Evolutionary conservation across 2,113 vertebrate genomes (phyloP), one percentile per base, ranked within the genome.

Genomic region (Stigmatopora nigra): DNA sequence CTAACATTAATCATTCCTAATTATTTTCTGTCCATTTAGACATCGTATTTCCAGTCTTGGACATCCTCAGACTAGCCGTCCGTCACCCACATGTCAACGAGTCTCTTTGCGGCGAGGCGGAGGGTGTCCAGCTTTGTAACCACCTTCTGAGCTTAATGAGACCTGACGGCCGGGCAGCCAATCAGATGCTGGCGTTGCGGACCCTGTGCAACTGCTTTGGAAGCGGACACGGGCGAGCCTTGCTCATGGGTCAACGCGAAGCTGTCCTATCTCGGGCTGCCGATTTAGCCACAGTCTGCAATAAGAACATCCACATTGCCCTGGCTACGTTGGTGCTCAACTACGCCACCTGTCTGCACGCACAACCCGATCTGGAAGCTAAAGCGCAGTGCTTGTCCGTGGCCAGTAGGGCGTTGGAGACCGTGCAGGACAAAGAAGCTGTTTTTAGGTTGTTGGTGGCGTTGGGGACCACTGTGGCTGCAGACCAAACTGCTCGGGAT

Each of bases 381-480:
- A 98, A 98, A 90, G 95, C 95, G 64, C 96, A 99, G 64, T 99
- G 96, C 70, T 90, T 98, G 56, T 97, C 97, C n/a, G 92, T 94
- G 72, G 93, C 94, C 82, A 95, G 93, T 74, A 90, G 93, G 65
- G 86, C 93, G 73, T 90, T 98, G 77, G 96, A 99, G 91, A 92
- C 93, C 51, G 92, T 97, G 70, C 91, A 95, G 89, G 97, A 98
- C 87, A 92, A 91, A 78, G 97, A 99, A 93, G 95, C 95, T 19
- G 75, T 94, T 77, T 99, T 99, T 88, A 92, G 96, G 91, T 88
- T 98, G 61, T 91, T 99, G 64, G 96, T 99, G 78, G 94, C 95
- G 75, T 92, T 99, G 85, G 97, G 97, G 82, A 99, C 96, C 3
- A 91, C 94, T 6, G 91, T 98, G 83, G 91, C 90, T 75, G 91